Evolutionary conservation across 2,113 vertebrate genomes (phyloP), one percentile per base, ranked within the genome.

Genomic region (Engystomops pustulosus): DNA sequence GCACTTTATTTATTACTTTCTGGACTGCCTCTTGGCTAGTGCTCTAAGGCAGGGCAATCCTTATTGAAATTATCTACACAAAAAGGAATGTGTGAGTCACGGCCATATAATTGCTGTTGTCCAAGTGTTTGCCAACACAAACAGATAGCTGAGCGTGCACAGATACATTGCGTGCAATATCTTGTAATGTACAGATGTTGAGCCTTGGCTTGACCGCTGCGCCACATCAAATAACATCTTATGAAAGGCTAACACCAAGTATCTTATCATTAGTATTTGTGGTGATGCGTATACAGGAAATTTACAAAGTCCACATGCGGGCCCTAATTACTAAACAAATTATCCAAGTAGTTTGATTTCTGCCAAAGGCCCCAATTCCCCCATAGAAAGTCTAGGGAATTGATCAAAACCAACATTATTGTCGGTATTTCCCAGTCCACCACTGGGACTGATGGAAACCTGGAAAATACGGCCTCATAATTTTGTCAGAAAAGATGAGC

Each of bases 81-180:
- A 30, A 68, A 38, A 53, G 82, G 82, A 84, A 84, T 84, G 82
- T 17, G 38, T 84, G 82, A 84, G 58, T 84, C 82, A 84, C 23
- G 4, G 23, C 55, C 32, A 58, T 82, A 60, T 58, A 72, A 82
- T 44, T 72, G 67, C 36, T 32, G 12, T 30, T 44, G 77, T 45
- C 69, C 74, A 67, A 49, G 36, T 4, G 38, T 67, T 76, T 83
- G 75, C 14, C 70, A 83, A 60, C 23, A 47, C 11, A 25, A 51
- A 4, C 1, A 82, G n/a, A 36, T 44, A 27, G 58, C 20, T 67
- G 62, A 15, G 27, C 14, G n/a, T 17, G 25, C 32, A 41, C 58
- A 47, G 8, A 68, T 15, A 27, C 41, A 44, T 1, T 4, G n/a
- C n/a, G n/a, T n/a, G n/a, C n/a, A n/a, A n/a, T n/a, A n/a, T n/a